Percentiles rank a stretch among this genome's conserved stretches.
These are phyloP conservation scores for Latrodectus elegans DNA, from an alignment of 2,888 invertebrate genomes.

Conservation along the genomic window DNA sequence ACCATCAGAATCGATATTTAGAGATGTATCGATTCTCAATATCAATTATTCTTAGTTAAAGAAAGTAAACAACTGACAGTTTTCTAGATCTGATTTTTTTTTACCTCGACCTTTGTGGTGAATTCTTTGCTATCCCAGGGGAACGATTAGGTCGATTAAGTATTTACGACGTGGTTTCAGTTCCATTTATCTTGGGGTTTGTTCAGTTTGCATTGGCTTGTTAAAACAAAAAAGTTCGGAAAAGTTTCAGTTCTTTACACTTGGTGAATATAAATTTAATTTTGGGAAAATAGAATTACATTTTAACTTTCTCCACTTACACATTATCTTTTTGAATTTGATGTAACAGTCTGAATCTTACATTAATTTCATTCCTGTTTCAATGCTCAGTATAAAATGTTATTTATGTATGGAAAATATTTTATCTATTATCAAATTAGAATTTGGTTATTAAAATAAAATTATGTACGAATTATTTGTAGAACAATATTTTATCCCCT, in stretches of 20 bases:
- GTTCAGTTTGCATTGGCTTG: constrained; percentile 16
- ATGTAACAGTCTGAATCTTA: too few relatives aligned
- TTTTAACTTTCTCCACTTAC: background rate
- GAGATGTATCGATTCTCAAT: constrained; percentile 55
- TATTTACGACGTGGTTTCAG: constrained; percentile 39
- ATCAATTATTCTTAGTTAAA: constrained; percentile 56
- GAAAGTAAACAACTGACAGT: constrained; percentile 44
- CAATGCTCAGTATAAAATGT: too few relatives aligned
- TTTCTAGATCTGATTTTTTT: background rate
- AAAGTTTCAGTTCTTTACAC: too few relatives aligned
- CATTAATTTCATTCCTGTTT: too few relatives aligned
- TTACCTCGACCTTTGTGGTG: background rate
- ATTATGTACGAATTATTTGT: too few relatives aligned
- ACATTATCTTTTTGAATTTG: background rate
- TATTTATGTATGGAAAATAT: too few relatives aligned
- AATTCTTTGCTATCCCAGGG: background rate
- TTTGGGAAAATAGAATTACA: too few relatives aligned
- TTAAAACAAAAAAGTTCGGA: background rate
- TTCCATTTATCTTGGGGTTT: constrained; percentile 23
- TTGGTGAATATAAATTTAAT: too few relatives aligned
- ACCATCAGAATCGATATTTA: constrained; percentile 48
- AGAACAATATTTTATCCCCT: too few relatives aligned
- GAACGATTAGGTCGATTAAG: constrained; percentile 59
- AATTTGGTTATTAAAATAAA: too few relatives aligned
- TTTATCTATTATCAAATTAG: too few relatives aligned